These are phyloP conservation scores for Agriopis aurantiaria DNA, from an alignment of 2,888 invertebrate genomes.

Conservation along the genomic window DNA sequence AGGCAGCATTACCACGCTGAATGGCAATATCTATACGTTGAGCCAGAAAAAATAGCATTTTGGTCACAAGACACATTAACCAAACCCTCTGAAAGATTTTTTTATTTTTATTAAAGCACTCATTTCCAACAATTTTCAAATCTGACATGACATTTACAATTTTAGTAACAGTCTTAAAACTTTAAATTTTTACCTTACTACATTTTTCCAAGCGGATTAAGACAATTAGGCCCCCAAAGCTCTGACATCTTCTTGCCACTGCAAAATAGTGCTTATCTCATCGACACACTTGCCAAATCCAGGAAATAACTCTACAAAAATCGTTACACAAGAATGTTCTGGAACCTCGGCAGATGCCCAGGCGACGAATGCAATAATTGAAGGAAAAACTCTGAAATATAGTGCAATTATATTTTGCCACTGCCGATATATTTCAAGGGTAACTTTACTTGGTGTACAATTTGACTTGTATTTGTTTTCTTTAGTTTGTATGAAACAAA, in stretches of 20 bases:
- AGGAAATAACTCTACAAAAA: constrained; percentile 28
- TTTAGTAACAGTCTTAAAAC: neutral
- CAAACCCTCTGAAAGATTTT: no score
- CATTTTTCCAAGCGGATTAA: constrained; percentile 21
- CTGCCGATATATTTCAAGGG: constrained; percentile 57
- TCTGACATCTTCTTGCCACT: neutral
- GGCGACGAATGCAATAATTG: constrained; percentile 76
- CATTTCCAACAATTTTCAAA: neutral
- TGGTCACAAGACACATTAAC: no score
- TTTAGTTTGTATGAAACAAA: constrained; percentile 1
- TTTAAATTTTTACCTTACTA: constrained; percentile 48
- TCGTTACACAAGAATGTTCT: constrained; percentile 72
- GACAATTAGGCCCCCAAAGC: constrained; percentile 21
- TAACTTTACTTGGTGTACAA: constrained; percentile 57
- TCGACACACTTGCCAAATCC: constrained; percentile 1
- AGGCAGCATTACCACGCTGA: no score
- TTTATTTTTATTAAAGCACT: neutral
- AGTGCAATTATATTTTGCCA: constrained; percentile 75
- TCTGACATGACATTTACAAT: neutral
- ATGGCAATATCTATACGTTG: no score
- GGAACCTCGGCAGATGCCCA: constrained; percentile 62
- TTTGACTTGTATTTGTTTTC: constrained; percentile 59
- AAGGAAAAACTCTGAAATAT: constrained; percentile 78
- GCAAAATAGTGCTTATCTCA: constrained; percentile 30
- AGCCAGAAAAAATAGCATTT: no score